Evolutionary conservation across 2,888 invertebrate genomes (phyloP), one percentile per base, ranked within the genome.

Genomic region (Heteromurus nitidus): DNA sequence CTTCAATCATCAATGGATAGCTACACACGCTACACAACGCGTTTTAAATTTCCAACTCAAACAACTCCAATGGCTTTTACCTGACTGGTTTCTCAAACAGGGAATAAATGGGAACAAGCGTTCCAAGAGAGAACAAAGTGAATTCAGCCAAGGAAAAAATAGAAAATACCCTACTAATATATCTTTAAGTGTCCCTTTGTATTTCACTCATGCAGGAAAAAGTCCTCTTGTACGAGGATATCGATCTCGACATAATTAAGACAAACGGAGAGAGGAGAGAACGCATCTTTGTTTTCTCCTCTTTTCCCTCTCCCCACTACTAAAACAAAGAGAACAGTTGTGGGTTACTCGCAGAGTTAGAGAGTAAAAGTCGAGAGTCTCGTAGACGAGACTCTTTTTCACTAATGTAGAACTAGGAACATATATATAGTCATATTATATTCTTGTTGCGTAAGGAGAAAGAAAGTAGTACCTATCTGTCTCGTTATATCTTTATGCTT

Each of bases 161-260:
- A 42, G 62, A 64, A 62, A 81, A 81, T 81, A 64, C 31, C 50
- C 53, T 47, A 67, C 72, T 72, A 82, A 82, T 76, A 72, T 50
- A 82, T 76, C 76, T 82, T 82, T 70, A 65, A 70, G 50, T 81
- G 75, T 79, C 80, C 50, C 67, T 80, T 72, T 80, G 72, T 72
- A 72, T 65, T 68, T 58, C 73, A 28, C 36, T 80, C 64, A 70
- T 44, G 79, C 90, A 84, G 31, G 47, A 79, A 44, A 62, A 77
- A 77, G 64, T 64, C 42, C 53, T 62, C 70, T 20, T 64, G 18
- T 31, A 53, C 13, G n/a, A 7, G 68, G 69, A 77, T 79, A 85
- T 85, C 82, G 82, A 82, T 82, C 76, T 75, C 42, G 82, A 81
- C 77, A 79, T 85, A 84, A 84, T 85, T 85, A 85, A 84, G 84